Evolutionary conservation across 2,888 invertebrate genomes (phyloP).

Genomic region (Dinocampus coccinellae): DNA sequence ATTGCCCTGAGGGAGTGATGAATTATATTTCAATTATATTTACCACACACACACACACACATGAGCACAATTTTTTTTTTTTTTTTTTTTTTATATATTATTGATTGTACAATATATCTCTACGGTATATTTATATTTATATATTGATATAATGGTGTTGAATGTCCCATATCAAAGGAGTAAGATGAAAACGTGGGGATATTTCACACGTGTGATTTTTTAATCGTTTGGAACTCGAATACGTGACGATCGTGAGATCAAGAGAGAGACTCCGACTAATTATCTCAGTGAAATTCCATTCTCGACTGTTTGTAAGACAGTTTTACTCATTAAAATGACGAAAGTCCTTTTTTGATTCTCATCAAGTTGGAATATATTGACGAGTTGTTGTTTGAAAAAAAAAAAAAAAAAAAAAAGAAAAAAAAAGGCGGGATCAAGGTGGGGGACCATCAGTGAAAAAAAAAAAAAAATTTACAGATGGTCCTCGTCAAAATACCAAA

Average conservation of each 20-base stretch:
- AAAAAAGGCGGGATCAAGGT: background rate
- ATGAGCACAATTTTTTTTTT: background rate
- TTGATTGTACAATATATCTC: background rate
- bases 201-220: conserved; percentile 13
- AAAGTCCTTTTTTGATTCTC: conserved; percentile 24
- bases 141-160: background rate
- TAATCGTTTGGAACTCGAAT: conserved; percentile 23
- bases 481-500: conserved; percentile 18
- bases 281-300: conserved; percentile 23
- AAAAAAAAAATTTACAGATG: conserved; percentile 1
- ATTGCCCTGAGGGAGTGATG: background rate
- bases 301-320: background rate
- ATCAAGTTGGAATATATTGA: conserved; percentile 21
- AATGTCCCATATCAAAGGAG: background rate
- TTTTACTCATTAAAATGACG: conserved; percentile 21
- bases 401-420: no score
- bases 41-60: background rate
- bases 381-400: no score
- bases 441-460: background rate
- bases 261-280: conserved; percentile 13
- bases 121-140: background rate
- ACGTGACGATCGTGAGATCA: conserved; percentile 11
- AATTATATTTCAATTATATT: background rate
- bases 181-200: background rate
- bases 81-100: background rate